Evolutionary conservation across 2,113 vertebrate genomes (phyloP).

Genomic region (Oryctolagus cuniculus): DNA sequence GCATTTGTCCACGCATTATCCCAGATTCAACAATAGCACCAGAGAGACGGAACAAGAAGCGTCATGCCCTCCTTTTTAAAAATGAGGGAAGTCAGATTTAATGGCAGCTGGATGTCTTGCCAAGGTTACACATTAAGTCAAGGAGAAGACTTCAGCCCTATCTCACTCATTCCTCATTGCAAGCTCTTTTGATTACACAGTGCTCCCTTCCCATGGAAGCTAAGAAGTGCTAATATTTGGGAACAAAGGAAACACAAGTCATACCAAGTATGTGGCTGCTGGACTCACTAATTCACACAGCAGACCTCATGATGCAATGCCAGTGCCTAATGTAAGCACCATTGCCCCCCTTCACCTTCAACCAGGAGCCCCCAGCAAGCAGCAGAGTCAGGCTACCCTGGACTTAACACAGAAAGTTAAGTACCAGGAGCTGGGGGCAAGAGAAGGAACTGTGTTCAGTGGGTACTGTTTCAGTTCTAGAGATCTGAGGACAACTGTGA

Average conservation of each 20-base stretch:
- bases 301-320: not conserved
- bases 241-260: not conserved
- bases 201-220: not conserved
- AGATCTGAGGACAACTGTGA: not conserved
- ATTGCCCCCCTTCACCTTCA: not conserved
- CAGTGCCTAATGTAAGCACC: not conserved
- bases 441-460: not conserved
- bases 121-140: constrained; percentile 28
- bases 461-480: not conserved
- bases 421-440: not conserved
- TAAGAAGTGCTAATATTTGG: not conserved
- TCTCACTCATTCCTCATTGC: not conserved
- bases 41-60: not conserved
- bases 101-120: not conserved
- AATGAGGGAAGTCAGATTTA: not conserved
- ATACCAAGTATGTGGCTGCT: not conserved
- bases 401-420: not conserved
- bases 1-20: constrained; percentile 31
- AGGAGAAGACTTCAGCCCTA: not conserved
- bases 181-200: not conserved
- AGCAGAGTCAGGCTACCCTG: not conserved
- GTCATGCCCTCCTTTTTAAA: not conserved
- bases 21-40: constrained; percentile 38
- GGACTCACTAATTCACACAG: not conserved
- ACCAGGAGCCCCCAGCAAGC: too few species aligned